Evolutionary conservation across 2,113 vertebrate genomes (phyloP), one percentile per base, ranked within the genome.

Genomic region (Apteryx owenii): DNA sequence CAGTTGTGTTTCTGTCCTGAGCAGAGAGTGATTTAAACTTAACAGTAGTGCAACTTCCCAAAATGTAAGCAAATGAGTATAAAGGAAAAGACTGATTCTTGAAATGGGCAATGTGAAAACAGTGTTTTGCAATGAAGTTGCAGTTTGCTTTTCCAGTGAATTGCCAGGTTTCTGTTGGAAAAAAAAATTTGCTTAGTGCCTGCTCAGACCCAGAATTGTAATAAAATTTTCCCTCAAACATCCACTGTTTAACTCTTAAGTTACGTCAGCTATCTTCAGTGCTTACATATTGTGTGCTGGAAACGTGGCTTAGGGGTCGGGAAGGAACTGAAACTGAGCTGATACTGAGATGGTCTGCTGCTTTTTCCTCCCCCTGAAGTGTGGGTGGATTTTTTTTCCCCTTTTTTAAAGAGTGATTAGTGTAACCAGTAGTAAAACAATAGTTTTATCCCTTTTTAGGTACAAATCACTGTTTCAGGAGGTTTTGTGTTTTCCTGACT

Each of bases 131-230:
- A 91, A 36, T 3, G 22, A 48, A 48, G 82, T 23, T 77, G 76
- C 82, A 51, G 80, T 96, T 95, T 90, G 93, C 93, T 95, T 88
- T 85, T 81, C 85, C 94, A 60, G 1, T 9, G 46, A 21, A 6
- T 42, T 72, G 88, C 94, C 92, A 94, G 80, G 60, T 80, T 84
- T 88, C 95, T 80, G 2, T 9, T 96, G 93, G 95, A 56, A 56
- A 31, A 88, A 95, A 92, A 94, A 88, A 73, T 62, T 12, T 1
- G 1, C 90, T 42, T 54, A n/a, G 65, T 3, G 7, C n/a, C 38
- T 87, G 64, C 85, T 77, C 68, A 1, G 76, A 44, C 72, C 15
- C n/a, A 72, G 42, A 79, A 36, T 61, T 81, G 51, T 25, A 50
- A 85, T 46, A 56, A 54, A 56, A 90, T 93, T 96, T 90, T 87